Conservation (phyloP, 2,888 invertebrate species). For the Stictocephala bisonia region DNA sequence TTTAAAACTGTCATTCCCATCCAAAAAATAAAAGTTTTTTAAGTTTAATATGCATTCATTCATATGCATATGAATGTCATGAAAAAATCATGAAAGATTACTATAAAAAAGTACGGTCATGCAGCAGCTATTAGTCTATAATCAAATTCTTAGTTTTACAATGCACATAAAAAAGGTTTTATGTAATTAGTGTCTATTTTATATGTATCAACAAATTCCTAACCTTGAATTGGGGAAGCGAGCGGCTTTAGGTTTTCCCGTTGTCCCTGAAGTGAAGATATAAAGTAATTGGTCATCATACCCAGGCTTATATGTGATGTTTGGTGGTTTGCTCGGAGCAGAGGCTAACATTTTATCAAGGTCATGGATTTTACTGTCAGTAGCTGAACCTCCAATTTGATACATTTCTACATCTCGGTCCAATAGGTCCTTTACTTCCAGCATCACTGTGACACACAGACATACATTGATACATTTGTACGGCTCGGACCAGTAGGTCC, state of each 20-base stretch:
- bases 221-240: slow-evolving; percentile 72
- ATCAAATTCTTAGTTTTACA: too few relatives aligned
- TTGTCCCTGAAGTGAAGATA: slow-evolving; percentile 79
- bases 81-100: too few relatives aligned
- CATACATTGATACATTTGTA: slow-evolving; percentile 22
- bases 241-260: slow-evolving; percentile 76
- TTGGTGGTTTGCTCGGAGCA: slow-evolving; percentile 61
- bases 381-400: slow-evolving; percentile 18
- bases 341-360: slow-evolving; percentile 46
- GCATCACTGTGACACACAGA: not conserved
- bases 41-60: too few relatives aligned
- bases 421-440: slow-evolving; percentile 1
- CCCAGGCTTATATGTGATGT: slow-evolving; percentile 62
- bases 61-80: too few relatives aligned
- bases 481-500: not conserved
- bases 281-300: slow-evolving; percentile 70
- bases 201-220: too few relatives aligned
- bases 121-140: too few relatives aligned
- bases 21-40: too few relatives aligned
- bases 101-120: too few relatives aligned
- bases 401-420: slow-evolving; percentile 13
- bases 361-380: slow-evolving; percentile 45
- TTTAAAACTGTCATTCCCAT: too few relatives aligned
- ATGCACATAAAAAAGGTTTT: too few relatives aligned
- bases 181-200: too few relatives aligned